Evolutionary conservation across 2,888 invertebrate species (phyloP).

Genomic region (Actias luna): DNA sequence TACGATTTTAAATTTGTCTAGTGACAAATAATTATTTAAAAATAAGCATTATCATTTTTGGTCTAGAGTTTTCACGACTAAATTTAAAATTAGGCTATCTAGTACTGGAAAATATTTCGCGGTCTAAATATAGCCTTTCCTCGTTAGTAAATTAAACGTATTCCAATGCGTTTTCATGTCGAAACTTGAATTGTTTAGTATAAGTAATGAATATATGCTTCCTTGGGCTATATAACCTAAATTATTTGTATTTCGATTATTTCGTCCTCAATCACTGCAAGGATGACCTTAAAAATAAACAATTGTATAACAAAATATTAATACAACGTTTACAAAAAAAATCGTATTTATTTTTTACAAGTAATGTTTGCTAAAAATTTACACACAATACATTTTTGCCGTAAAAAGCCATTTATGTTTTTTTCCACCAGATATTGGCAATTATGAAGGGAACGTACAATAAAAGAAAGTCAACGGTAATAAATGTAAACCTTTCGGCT

Average conservation of each 20-base stretch:
- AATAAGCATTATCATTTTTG: too few species aligned
- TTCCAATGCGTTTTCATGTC: too few species aligned
- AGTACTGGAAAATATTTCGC: too few species aligned
- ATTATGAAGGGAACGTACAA: constrained; percentile 65
- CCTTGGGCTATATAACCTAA: background rate
- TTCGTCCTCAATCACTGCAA: background rate
- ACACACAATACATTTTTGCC: constrained; percentile 52
- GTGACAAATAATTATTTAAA: too few species aligned
- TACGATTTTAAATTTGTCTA: too few species aligned
- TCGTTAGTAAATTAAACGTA: too few species aligned
- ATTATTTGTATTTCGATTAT: background rate
- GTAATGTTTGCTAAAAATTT: constrained; percentile 40
- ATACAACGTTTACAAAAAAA: constrained; percentile 16
- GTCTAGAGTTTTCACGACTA: too few species aligned
- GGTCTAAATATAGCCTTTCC: too few species aligned
- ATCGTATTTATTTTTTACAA: constrained; percentile 9
- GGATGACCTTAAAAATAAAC: background rate
- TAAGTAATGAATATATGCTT: too few species aligned
- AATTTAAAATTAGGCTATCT: too few species aligned
- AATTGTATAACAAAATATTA: background rate
- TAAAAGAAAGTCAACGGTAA: constrained; percentile 69
- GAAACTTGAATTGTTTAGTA: too few species aligned
- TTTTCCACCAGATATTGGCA: constrained; percentile 64
- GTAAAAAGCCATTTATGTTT: constrained; percentile 53
- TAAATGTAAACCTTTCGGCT: constrained; percentile 79